Base-by-base conservation (phyloP, 2,888 invertebrate genomes). In the Belgica antarctica region DNA sequence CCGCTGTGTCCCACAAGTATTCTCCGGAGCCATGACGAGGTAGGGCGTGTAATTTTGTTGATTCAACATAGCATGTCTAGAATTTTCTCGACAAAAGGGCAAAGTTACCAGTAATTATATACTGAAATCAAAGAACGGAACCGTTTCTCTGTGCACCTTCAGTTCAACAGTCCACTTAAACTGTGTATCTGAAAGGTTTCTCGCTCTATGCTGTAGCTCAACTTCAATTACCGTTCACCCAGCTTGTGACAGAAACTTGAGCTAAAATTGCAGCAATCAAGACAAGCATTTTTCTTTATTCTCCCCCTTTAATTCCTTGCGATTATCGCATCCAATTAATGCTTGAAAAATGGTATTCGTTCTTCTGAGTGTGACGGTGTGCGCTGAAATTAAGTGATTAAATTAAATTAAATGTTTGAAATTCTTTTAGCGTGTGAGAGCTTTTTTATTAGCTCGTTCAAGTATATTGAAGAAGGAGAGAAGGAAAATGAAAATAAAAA, bases 261-360 rank as follows among this genome's bases (percentile, higher is more conserved):
- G 34, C 22, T 41, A 17, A 15, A 52, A 52, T 52, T 17, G 52
- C 52, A 17, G 52, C 52, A 52, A 52, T 52, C 52, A 52, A 17
- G 22, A 22, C 17, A 22, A 52, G 52, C 52, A 52, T 52, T 52
- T 17, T 1, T 52, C 17, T 17, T 17, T 52, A 17, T 22, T n/a
- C 22, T 52, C 22, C 22, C 22, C 17, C 22, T 25, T 24, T 59
- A 27, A 12, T 27, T 59, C 59, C 2, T 15, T 25, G 15, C 59
- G 59, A 59, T 59, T 19, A 59, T 59, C 59, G 59, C 59, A 27
- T 59, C 27, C 59, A 59, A 59, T 59, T 59, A 59, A 24, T 59
- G 59, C 15, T 46, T 52, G 52, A 52, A 52, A 52, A 52, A 52
- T 52, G 17, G 22, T 52, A 52, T 17, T 12, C 52, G n/a, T 52